Conservation (phyloP, 1,140 invertebrate genomes). For the Drosophila nannoptera region DNA sequence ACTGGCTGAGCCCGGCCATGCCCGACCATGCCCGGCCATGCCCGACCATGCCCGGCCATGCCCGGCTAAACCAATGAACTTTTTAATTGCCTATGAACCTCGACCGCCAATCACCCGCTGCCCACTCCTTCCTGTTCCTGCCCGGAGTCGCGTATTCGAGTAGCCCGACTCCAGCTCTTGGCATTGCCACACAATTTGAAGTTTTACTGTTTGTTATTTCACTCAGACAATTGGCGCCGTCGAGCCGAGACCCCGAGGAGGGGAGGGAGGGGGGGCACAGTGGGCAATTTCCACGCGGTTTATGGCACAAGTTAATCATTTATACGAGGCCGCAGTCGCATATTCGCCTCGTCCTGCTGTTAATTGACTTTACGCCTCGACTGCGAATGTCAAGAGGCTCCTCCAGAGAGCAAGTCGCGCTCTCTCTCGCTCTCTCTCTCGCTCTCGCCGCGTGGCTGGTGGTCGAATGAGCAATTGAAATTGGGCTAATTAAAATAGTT, state of each 20-base stretch:
- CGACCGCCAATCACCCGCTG: slow-evolving; percentile 6
- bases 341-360: background rate
- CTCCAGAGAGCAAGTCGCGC: too few relatives aligned
- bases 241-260: too few relatives aligned
- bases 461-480: slow-evolving; percentile 17
- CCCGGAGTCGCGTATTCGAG: slow-evolving; percentile 56
- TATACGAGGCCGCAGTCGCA: slow-evolving; percentile 1
- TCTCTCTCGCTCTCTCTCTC: background rate
- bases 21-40: too few relatives aligned
- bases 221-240: slow-evolving; percentile 71
- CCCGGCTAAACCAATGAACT: slow-evolving; percentile 70
- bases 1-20: too few relatives aligned
- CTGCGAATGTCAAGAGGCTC: too few relatives aligned
- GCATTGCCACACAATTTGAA: slow-evolving; percentile 49
- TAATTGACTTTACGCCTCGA: too few relatives aligned
- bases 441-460: slow-evolving; percentile 1
- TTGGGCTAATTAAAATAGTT: slow-evolving; percentile 59
- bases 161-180: slow-evolving; percentile 35
- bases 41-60: slow-evolving; percentile 1
- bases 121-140: slow-evolving; percentile 9
- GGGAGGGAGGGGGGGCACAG: slow-evolving; percentile 25
- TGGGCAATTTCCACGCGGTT: slow-evolving; percentile 35
- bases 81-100: slow-evolving; percentile 77
- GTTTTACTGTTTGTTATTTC: slow-evolving; percentile 52
- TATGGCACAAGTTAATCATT: slow-evolving; percentile 29